These are phyloP conservation scores for Pharmacophagus antenor DNA, from an alignment of 2,888 invertebrate genomes.

Conservation along the genomic window DNA sequence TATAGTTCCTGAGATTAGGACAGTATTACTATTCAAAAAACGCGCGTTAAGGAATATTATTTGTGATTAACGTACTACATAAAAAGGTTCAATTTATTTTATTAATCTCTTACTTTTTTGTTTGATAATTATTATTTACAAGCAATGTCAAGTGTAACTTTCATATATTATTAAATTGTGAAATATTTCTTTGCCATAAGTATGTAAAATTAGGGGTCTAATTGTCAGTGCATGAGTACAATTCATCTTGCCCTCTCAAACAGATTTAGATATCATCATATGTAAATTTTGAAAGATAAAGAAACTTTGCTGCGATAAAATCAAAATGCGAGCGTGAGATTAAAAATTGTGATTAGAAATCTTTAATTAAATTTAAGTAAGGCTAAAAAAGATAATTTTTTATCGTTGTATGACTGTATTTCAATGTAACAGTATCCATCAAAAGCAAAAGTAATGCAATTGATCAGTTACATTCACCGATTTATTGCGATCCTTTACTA, in stretches of 20 bases:
- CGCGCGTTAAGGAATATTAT: no score
- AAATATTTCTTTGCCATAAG: no score
- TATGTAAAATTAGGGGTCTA: not conserved
- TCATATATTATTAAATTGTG: no score
- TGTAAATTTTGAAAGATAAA: not conserved
- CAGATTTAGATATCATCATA: not conserved
- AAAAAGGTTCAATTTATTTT: no score
- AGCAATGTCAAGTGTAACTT: no score
- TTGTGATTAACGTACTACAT: no score
- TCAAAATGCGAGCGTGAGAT: not conserved
- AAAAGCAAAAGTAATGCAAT: not conserved
- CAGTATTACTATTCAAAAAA: no score
- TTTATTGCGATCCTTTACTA: not conserved
- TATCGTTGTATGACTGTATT: not conserved
- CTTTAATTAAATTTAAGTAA: not conserved
- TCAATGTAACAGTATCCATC: no score
- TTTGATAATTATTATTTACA: no score
- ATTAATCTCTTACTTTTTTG: no score
- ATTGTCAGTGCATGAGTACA: not conserved
- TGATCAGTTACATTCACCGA: not conserved
- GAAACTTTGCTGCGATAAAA: not conserved
- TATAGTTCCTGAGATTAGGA: no score
- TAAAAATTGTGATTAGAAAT: slow-evolving; percentile 5
- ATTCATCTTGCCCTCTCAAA: not conserved
- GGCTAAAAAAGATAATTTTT: not conserved